phyloP scores from a whole-genome alignment of 2,113 vertebrate genomes.

The Haemorhous mexicanus region DNA sequence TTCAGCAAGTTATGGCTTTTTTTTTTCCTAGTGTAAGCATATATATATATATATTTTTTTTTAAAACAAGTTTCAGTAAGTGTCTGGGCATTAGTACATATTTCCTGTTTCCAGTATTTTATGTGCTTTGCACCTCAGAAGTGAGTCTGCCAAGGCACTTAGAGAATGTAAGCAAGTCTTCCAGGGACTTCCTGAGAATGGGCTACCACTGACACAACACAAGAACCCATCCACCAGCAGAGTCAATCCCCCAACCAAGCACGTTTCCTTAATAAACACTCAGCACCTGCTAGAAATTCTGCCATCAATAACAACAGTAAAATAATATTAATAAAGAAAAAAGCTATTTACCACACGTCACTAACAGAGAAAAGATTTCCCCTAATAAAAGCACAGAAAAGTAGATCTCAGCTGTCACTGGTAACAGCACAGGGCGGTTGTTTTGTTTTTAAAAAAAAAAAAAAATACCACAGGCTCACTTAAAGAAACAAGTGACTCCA shows the following conservation, averaged over 20 bases:
- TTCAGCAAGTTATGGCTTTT: slow-evolving; percentile 77
- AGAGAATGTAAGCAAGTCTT: slow-evolving; percentile 69
- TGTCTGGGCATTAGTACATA: slow-evolving; percentile 65
- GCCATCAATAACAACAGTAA: too few relatives aligned
- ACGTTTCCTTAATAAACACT: slow-evolving; percentile 45
- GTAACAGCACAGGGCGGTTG: slow-evolving; percentile 33
- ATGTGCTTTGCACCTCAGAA: slow-evolving; percentile 78
- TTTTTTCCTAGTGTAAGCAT: slow-evolving; percentile 63
- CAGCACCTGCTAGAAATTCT: slow-evolving; percentile 58
- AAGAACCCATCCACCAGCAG: slow-evolving; percentile 68
- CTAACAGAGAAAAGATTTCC: slow-evolving; percentile 66
- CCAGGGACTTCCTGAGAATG: slow-evolving; percentile 66
- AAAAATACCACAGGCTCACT: slow-evolving; percentile 51
- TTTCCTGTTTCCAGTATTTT: slow-evolving; percentile 63
- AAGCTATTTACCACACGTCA: slow-evolving; percentile 48
- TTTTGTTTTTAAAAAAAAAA: background rate
- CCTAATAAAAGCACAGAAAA: slow-evolving; percentile 70
- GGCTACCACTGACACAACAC: slow-evolving; percentile 57
- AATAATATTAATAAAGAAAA: background rate
- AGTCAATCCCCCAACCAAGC: slow-evolving; percentile 50
- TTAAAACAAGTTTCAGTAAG: slow-evolving; percentile 68
- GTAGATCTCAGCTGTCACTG: slow-evolving; percentile 66
- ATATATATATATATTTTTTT: background rate
- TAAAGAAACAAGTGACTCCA: slow-evolving; percentile 57
- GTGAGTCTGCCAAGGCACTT: slow-evolving; percentile 79